Evolutionary conservation across 2,797 vertebrate species (phyloP), one percentile per base, ranked within the genome.

Genomic region (Tiaroga cobitis): DNA sequence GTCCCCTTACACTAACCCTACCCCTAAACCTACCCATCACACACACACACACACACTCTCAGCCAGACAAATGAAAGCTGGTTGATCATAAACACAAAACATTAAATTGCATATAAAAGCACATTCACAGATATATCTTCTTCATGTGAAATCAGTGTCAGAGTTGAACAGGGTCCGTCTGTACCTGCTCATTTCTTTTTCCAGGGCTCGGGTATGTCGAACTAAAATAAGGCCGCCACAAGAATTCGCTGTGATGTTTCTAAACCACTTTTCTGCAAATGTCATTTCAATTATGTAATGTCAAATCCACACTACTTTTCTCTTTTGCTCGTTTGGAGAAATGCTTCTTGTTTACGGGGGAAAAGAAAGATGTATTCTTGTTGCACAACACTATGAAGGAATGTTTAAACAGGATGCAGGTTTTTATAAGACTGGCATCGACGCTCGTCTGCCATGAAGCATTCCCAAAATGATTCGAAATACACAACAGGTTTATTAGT

Each of bases 401-500:
- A 79, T 78, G 75, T 85, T 85, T 77, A 82, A 75, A 85, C 76
- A 82, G 80, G 74, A 81, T 67, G 76, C 34, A 54, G 70, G 51
- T 70, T 86, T 80, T 86, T 56, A 75, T 74, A 86, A 70, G 80
- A 34, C 77, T 85, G 86, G 83, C 68, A 82, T 88, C 49, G 37
- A 54, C 51, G 24, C 80, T 74, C 70, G 26, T 37, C 67, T 37
- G 68, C 56, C 65, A 68, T 85, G 77, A 85, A 87, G 82, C 72
- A 72, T 24, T 73, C 43, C 32, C 34, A 56, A 46, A 69, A 46
- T 0, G 74, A 49, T 56, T 56, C 19, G 65, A 86, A 86, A 79
- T 63, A 43, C 75, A 81, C 85, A 87, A 79, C 67, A 86, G 84
- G 83, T 77, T 85, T 88, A 87, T 88, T 81, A 78, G 68, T 85